Evolutionary conservation across 2,113 vertebrate species (phyloP).

Genomic region (Blennius ocellaris): DNA sequence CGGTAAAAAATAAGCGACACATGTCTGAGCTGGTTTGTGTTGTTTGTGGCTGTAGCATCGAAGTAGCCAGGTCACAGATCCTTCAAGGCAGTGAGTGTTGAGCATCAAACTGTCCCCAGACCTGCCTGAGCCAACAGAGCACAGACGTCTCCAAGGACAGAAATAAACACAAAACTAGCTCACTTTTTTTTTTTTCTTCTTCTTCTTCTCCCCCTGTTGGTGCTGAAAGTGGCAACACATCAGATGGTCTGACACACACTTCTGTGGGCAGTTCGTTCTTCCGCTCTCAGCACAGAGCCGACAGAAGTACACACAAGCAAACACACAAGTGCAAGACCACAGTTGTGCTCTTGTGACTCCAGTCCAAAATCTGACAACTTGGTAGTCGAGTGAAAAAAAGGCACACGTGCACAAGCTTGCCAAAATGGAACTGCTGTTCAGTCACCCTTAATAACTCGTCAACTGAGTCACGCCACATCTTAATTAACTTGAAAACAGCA

Average conservation of each 20-base stretch:
- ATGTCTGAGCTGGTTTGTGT: no score
- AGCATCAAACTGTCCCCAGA: no score
- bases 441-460: not conserved
- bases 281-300: constrained; percentile 8
- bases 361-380: constrained; percentile 20
- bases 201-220: constrained; percentile 12
- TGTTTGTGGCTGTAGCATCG: no score
- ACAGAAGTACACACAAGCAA: constrained; percentile 21
- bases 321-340: constrained; percentile 39
- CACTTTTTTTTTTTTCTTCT: not conserved
- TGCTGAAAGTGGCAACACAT: constrained; percentile 39
- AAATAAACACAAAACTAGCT: constrained; percentile 21
- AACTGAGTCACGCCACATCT: constrained; percentile 40
- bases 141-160: not conserved
- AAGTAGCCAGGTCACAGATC: no score
- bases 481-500: constrained; percentile 30
- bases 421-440: constrained; percentile 7
- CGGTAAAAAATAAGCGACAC: no score
- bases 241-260: constrained; percentile 65
- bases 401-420: constrained; percentile 9
- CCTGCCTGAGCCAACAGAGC: not conserved
- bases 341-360: constrained; percentile 50
- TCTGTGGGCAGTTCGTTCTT: constrained; percentile 51
- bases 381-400: constrained; percentile 26
- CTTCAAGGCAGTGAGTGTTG: no score